Evolutionary conservation across 2,113 vertebrate species (phyloP), one percentile per base, ranked within the genome.

Genomic region (Amphiprion ocellaris): DNA sequence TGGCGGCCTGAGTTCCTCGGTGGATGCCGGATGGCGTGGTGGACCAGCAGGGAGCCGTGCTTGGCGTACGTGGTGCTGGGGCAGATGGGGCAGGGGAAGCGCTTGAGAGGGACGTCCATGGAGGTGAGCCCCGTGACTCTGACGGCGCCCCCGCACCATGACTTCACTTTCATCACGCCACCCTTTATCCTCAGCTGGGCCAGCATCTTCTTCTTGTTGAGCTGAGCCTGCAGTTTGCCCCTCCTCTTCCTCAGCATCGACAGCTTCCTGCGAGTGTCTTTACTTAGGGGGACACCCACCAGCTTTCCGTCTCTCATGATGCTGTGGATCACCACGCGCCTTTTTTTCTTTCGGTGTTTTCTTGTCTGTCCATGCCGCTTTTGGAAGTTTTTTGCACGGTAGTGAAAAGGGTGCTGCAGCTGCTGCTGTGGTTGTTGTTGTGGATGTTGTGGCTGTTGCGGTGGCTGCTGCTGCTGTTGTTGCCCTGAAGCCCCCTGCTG

Each of bases 31-130:
- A 88, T 3, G 23, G 91, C 93, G 30, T 88, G 90, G 74, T 96
- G 95, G 28, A 96, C 65, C 63, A 94, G 83, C 64, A 94, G 91
- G 1, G 75, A 84, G 26, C 94, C 90, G 61, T 76, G 90, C 47
- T 86, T 92, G 62, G 93, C 62, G 39, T 93, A 96, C 0, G 84
- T 93, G 89, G 93, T 84, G 81, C 90, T 89, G 37, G 94, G 92
- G 72, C 95, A 96, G 61, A 94, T 88, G 4, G 93, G 93, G 66
- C 95, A 96, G 2, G 93, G 92, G 76, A 93, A 95, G 60, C 93
- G 92, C 68, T 94, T 96, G 58, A 94, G 53, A 0, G 91, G 90
- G 33, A 93, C 24, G 1, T 91, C 90, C 87, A 95, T 81, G 0
- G 94, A 94, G 9, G 85, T 86, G 24, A 95, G 91, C 2, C 92